Percentiles rank a stretch among this genome's conserved stretches.
Evolutionary conservation across 2,888 invertebrate genomes (phyloP).

Genomic region (Orchesella flavescens): DNA sequence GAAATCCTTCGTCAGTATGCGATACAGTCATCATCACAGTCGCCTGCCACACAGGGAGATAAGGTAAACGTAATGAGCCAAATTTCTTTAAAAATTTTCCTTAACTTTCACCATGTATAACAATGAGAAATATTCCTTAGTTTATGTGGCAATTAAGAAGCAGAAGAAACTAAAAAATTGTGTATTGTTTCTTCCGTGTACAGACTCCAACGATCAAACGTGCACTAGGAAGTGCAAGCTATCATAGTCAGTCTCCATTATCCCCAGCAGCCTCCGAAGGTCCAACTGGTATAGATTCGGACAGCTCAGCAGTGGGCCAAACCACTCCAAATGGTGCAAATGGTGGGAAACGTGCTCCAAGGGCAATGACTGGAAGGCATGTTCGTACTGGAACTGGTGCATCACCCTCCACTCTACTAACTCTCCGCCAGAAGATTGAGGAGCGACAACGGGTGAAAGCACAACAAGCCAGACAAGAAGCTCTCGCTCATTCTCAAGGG

Average conservation of each 20-base stretch:
- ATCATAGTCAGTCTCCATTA: constrained; percentile 66
- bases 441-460: constrained; percentile 74
- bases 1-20: constrained; percentile 73
- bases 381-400: constrained; percentile 75
- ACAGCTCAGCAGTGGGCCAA: constrained; percentile 70
- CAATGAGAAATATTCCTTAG: neutral
- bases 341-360: constrained; percentile 74
- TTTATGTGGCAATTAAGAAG: neutral
- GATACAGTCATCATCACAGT: constrained; percentile 71
- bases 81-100: too few relatives aligned
- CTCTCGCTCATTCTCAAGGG: constrained; percentile 68
- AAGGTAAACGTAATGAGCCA: constrained; percentile 66
- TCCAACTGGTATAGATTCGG: constrained; percentile 70
- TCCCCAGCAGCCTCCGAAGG: constrained; percentile 71
- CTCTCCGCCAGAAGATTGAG: constrained; percentile 75
- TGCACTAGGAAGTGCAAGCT: constrained; percentile 41
- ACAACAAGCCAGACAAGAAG: constrained; percentile 71
- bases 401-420: constrained; percentile 74
- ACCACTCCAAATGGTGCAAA: constrained; percentile 68
- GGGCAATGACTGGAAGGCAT: constrained; percentile 75
- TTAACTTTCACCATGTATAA: neutral
- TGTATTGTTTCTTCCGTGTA: neutral
- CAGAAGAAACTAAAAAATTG: neutral
- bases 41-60: constrained; percentile 70
- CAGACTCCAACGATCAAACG: constrained; percentile 46